A percentile compares a stretch with the other conserved stretches of the same genome.
Evolutionary conservation across 2,113 vertebrate genomes (phyloP).

Genomic region (Eclectus roratus): DNA sequence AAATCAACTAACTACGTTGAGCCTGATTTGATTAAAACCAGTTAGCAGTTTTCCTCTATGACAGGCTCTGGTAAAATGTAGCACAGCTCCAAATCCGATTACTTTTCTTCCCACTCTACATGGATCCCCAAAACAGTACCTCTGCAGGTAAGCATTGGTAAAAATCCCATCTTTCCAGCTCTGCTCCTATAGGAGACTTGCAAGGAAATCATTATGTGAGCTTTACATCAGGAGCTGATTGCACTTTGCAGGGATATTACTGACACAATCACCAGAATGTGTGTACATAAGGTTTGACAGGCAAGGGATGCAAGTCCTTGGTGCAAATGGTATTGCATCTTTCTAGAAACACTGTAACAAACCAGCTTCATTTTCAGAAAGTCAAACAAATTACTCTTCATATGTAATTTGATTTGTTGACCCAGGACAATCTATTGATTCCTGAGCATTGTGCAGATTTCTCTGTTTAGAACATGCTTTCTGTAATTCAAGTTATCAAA

Average conservation of each 20-base stretch:
- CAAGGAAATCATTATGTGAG: neutral
- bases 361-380: neutral
- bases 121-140: neutral
- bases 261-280: neutral
- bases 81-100: neutral
- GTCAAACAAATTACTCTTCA: neutral
- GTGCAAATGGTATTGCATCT: neutral
- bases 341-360: neutral
- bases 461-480: neutral
- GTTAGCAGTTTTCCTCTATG: neutral
- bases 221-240: neutral
- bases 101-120: neutral
- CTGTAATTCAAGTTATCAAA: neutral
- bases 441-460: neutral
- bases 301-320: neutral
- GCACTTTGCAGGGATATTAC: neutral
- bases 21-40: neutral
- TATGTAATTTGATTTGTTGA: neutral
- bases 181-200: neutral
- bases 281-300: neutral
- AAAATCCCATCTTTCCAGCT: neutral
- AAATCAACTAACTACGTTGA: neutral
- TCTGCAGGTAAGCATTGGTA: neutral
- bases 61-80: neutral
- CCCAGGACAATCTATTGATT: neutral